Conservation (phyloP, 2,797 vertebrate species). For the Phoxinus dragarum region DNA sequence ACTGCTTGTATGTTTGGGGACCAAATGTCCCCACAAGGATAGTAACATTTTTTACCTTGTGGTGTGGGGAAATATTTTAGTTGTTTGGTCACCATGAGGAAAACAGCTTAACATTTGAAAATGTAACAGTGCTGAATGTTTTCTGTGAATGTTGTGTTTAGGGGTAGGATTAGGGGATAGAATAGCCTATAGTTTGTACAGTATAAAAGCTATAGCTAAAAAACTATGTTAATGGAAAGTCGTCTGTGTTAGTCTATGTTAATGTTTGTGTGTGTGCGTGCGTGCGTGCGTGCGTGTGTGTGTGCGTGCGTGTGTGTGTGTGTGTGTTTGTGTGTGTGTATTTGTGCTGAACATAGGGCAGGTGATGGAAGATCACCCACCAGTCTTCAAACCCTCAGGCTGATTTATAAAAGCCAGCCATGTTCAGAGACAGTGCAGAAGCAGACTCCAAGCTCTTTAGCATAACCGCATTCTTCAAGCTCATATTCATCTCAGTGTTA, state of each 20-base stretch:
- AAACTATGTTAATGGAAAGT: too few species aligned
- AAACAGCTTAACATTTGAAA: too few species aligned
- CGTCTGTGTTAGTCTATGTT: not conserved
- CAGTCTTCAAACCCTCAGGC: slow-evolving; percentile 41
- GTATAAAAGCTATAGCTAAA: not conserved
- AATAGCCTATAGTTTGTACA: not conserved
- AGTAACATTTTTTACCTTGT: not conserved
- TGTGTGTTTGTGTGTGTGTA: not conserved
- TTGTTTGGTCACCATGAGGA: too few species aligned
- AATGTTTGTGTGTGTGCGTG: not conserved
- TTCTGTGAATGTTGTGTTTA: not conserved
- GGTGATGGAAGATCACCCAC: slow-evolving; percentile 49
- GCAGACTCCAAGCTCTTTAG: not conserved
- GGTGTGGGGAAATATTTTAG: too few species aligned
- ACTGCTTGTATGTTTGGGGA: not conserved
- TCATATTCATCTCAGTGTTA: not conserved
- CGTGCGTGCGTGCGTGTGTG: not conserved
- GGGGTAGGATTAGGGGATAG: not conserved
- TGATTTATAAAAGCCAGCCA: slow-evolving; percentile 29
- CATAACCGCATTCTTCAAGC: not conserved
- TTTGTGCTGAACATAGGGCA: slow-evolving; percentile 32
- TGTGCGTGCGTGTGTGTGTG: not conserved
- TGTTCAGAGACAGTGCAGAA: not conserved
- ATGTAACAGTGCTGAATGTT: not conserved
- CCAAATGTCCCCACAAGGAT: not conserved